These are phyloP conservation scores for Calvadosia cruxmelitensis DNA, from an alignment of 30 jellyfish, hydroid and myxozoan species.

Conservation along the genomic window DNA sequence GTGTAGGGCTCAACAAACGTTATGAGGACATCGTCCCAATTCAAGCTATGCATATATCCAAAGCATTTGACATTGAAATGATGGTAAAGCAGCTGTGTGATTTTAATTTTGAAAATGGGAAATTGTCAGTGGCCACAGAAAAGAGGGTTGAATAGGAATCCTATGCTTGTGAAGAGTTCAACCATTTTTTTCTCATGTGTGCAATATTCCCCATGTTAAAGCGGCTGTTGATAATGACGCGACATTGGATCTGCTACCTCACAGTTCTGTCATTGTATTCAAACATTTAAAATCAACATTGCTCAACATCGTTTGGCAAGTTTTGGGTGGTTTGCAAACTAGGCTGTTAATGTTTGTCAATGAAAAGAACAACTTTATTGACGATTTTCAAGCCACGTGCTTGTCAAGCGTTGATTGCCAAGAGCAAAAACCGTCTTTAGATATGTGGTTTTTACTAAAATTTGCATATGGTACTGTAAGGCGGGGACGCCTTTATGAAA, in stretches of 20 bases:
- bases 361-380: too few relatives aligned
- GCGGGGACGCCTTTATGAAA: constrained; percentile 5
- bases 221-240: too few relatives aligned
- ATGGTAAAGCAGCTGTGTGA: constrained; percentile 1
- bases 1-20: neutral
- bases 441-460: constrained; percentile 5
- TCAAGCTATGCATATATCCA: neutral
- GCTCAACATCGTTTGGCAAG: constrained; percentile 22
- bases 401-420: too few relatives aligned
- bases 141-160: neutral
- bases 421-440: too few relatives aligned
- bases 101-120: constrained; percentile 2
- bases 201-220: too few relatives aligned
- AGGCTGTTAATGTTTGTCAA: too few relatives aligned
- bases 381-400: too few relatives aligned
- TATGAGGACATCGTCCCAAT: neutral
- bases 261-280: too few relatives aligned
- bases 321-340: constrained; percentile 5
- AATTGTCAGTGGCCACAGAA: neutral
- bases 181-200: too few relatives aligned
- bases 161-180: too few relatives aligned
- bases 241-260: too few relatives aligned
- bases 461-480: constrained; percentile 5
- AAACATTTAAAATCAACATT: constrained; percentile 6
- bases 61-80: neutral